Percentiles rank a stretch among this genome's conserved stretches.
Conservation (phyloP, 2,888 invertebrate genomes). For the Brachypterus glaber region DNA sequence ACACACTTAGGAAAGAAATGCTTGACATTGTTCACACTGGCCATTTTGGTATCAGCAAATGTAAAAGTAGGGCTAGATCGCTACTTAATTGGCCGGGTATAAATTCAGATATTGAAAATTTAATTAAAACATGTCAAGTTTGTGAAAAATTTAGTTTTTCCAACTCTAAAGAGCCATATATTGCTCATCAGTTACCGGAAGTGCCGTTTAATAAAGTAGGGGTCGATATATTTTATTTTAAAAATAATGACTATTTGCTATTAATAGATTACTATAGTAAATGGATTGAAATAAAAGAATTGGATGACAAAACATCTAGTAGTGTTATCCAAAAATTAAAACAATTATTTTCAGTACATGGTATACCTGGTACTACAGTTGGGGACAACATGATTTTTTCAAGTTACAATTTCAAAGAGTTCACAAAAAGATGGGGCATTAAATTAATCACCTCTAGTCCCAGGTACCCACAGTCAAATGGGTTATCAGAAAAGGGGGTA, state of each 20-base stretch:
- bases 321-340: conserved; percentile 6
- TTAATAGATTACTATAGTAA: conserved; percentile 16
- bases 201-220: conserved; percentile 14
- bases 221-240: conserved; percentile 15
- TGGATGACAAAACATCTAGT: conserved; percentile 7
- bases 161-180: conserved; percentile 12
- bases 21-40: conserved; percentile 14
- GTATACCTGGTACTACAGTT: conserved; percentile 6
- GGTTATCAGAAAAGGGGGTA: conserved; percentile 10
- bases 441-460: conserved; percentile 10
- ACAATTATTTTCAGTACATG: conserved; percentile 6
- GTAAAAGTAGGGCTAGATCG: conserved; percentile 11
- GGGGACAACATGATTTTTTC: too few species aligned
- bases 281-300: conserved; percentile 12
- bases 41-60: conserved; percentile 17
- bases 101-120: conserved; percentile 14
- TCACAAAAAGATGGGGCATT: conserved; percentile 10
- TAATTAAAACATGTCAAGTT: conserved; percentile 10
- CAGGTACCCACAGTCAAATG: conserved; percentile 14
- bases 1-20: conserved; percentile 12
- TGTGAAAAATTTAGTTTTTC: conserved; percentile 12
- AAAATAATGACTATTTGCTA: conserved; percentile 10
- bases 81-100: conserved; percentile 17
- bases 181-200: conserved; percentile 11
- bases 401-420: conserved; percentile 11